A percentile compares a stretch with the other conserved stretches of the same genome.
phyloP scores from a whole-genome alignment of 2,888 invertebrate genomes.

The Epinotia demarniana region DNA sequence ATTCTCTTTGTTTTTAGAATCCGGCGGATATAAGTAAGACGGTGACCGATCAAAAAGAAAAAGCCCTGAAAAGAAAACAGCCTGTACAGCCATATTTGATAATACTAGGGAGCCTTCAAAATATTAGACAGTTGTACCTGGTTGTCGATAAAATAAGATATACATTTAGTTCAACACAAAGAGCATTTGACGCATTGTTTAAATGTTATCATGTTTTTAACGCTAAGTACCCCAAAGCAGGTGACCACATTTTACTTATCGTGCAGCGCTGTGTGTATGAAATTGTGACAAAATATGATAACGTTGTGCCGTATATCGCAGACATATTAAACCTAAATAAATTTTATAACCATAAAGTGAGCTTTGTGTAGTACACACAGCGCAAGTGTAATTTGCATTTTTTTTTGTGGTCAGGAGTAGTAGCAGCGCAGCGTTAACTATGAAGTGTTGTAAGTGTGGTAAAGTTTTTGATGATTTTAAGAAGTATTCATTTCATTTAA shows the following conservation, averaged over 20 bases:
- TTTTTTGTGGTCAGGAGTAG: too few species aligned
- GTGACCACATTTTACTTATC: conserved; percentile 4
- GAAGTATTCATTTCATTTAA: conserved; percentile 13
- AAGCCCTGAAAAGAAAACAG: not conserved
- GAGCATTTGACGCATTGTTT: conserved; percentile 5
- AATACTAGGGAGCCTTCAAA: not conserved
- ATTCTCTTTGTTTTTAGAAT: conserved; percentile 5
- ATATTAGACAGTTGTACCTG: not conserved
- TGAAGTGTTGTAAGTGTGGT: conserved; percentile 6
- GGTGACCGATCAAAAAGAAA: conserved; percentile 6
- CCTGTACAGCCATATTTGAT: not conserved
- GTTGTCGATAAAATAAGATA: conserved; percentile 3
- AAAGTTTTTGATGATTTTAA: conserved; percentile 5
- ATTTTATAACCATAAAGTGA: not conserved
- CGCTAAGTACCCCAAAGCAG: conserved; percentile 14
- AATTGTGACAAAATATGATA: conserved; percentile 15
- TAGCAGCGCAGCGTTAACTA: not conserved
- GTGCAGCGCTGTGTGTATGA: conserved; percentile 16
- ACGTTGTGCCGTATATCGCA: not conserved
- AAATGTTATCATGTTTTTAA: conserved; percentile 14
- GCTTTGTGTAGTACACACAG: not conserved
- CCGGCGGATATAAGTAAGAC: not conserved
- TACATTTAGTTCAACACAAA: not conserved
- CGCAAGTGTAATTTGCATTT: not conserved
- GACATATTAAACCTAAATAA: not conserved